A percentile compares a stretch with the other conserved stretches of the same genome.
Evolutionary conservation across 2,113 vertebrate species (phyloP).

Genomic region (Seriola quinqueradiata): DNA sequence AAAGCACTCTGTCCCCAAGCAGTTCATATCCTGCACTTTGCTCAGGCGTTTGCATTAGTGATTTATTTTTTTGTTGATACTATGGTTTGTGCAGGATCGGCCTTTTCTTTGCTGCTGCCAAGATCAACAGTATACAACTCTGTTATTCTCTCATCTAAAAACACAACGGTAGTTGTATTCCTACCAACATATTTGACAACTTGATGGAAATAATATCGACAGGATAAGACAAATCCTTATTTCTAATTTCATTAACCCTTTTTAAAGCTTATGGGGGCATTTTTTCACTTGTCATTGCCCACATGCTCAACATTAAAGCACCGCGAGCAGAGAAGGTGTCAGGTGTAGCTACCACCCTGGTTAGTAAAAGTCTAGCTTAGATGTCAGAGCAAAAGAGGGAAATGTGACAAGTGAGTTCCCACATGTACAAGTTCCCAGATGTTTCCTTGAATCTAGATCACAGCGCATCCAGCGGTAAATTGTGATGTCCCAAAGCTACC

Average conservation of each 20-base stretch:
- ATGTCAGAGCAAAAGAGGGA: constrained; percentile 22
- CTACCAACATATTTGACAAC: background rate
- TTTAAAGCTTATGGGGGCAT: no score
- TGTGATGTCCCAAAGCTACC: constrained; percentile 26
- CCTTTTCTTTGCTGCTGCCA: background rate
- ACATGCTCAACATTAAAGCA: background rate
- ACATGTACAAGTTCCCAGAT: constrained; percentile 27
- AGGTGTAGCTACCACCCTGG: background rate
- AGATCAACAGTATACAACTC: background rate
- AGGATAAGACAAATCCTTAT: background rate
- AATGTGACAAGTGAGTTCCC: constrained; percentile 22
- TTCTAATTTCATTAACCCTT: background rate
- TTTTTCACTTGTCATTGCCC: background rate
- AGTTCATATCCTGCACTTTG: background rate
- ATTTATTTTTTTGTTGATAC: background rate
- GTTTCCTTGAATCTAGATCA: constrained; percentile 46
- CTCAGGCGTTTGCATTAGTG: background rate
- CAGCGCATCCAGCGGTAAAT: constrained; percentile 27
- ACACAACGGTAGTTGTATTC: no score
- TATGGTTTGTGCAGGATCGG: background rate
- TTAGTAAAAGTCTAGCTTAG: background rate
- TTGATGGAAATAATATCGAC: background rate
- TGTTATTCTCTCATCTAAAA: background rate
- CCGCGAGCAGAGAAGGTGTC: background rate
- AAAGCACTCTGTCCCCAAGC: background rate